A percentile compares a stretch with the other conserved stretches of the same genome.
Conservation (phyloP, 2,888 invertebrate genomes). For the Ectemnius continuus region DNA sequence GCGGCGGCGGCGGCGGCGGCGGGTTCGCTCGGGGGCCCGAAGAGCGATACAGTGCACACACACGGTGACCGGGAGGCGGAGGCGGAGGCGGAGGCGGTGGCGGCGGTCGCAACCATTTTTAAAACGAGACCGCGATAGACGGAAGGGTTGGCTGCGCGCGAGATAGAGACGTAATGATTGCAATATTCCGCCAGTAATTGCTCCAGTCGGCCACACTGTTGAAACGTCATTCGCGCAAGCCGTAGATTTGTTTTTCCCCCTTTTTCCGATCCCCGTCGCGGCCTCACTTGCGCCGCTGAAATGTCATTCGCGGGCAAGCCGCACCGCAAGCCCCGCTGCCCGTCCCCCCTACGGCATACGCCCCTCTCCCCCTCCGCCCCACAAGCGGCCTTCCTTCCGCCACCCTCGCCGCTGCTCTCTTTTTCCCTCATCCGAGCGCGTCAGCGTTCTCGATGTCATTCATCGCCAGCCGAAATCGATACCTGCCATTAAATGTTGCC, state of each 20-base stretch:
- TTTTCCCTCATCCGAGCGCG: conserved; percentile 14
- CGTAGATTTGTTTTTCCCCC: conserved; percentile 60
- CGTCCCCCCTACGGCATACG: conserved; percentile 40
- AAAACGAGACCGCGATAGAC: conserved; percentile 39
- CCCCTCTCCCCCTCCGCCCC: too few species aligned
- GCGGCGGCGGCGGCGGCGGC: too few species aligned
- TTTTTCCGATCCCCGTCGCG: conserved; percentile 26
- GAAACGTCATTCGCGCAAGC: conserved; percentile 61
- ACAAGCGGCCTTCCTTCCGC: conserved; percentile 19
- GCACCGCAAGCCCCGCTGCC: conserved; percentile 78
- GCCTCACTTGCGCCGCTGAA: conserved; percentile 35
- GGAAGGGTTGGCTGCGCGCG: conserved; percentile 24
- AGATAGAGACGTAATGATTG: conserved; percentile 73
- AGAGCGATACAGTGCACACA: conserved; percentile 1
- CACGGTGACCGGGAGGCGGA: not conserved
- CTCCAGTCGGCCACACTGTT: conserved; percentile 80
- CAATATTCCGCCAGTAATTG: conserved; percentile 82
- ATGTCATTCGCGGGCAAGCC: conserved; percentile 79
- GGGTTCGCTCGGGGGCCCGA: not conserved
- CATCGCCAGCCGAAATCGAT: conserved; percentile 64
- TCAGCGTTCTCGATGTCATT: conserved; percentile 56
- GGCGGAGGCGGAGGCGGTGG: too few species aligned
- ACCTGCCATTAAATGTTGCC: conserved; percentile 60
- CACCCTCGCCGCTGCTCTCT: conserved; percentile 78
- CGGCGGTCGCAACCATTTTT: conserved; percentile 45